These are phyloP conservation scores for Thinocorus orbignyianus DNA, from an alignment of 2,113 vertebrate genomes.

Conservation along the genomic window DNA sequence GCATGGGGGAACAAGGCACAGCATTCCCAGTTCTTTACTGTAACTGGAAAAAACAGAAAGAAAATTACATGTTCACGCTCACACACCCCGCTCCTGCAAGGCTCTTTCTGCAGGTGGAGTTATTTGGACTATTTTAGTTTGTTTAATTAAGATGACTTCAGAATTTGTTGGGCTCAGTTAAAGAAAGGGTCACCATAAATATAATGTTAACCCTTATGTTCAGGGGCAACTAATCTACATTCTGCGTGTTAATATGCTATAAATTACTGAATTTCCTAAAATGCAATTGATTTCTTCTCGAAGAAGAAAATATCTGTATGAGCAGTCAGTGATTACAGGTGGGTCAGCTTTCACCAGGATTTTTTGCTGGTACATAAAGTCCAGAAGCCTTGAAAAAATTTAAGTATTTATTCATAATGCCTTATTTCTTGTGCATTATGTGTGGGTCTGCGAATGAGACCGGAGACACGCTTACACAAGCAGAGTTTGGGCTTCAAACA, in stretches of 20 bases:
- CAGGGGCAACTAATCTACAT: neutral
- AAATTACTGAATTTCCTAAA: neutral
- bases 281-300: neutral
- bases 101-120: neutral
- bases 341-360: neutral
- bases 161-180: neutral
- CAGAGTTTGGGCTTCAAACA: neutral
- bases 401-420: constrained; percentile 39
- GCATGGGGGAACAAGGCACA: neutral
- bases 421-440: neutral
- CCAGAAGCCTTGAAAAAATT: neutral
- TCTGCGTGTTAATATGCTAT: neutral
- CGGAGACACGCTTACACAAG: constrained; percentile 46
- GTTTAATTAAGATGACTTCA: neutral
- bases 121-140: neutral
- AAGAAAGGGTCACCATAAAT: neutral
- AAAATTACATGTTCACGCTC: neutral
- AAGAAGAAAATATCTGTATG: neutral
- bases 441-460: neutral
- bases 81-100: neutral
- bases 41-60: neutral
- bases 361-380: constrained; percentile 35
- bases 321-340: neutral
- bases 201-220: neutral
- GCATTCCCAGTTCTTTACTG: neutral